Percentiles rank a stretch among this genome's conserved stretches.
These are phyloP conservation scores for Bubo scandiacus DNA, from an alignment of 2,113 vertebrate species.

Conservation along the genomic window DNA sequence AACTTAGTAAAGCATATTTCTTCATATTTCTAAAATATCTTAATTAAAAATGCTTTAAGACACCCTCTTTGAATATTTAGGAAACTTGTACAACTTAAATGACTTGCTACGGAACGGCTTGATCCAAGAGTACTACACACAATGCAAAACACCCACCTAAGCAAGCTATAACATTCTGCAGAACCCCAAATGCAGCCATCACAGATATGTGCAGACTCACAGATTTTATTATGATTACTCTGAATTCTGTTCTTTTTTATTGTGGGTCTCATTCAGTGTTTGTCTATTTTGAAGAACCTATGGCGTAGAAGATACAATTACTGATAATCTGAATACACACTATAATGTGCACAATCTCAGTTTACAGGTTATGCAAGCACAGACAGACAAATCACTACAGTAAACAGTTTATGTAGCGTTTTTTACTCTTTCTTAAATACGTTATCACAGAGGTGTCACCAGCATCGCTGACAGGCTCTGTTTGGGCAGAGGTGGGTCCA, in stretches of 20 bases:
- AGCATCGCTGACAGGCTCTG: background rate
- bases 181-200: background rate
- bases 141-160: background rate
- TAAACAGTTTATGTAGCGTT: background rate
- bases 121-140: background rate
- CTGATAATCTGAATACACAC: background rate
- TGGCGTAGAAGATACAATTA: background rate
- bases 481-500: accelerated
- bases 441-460: background rate
- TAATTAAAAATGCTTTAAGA: background rate
- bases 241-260: background rate
- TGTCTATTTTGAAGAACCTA: background rate
- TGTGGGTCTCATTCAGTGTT: background rate
- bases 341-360: background rate
- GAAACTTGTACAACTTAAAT: background rate
- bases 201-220: background rate
- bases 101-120: background rate
- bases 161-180: background rate
- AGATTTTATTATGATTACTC: background rate
- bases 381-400: background rate
- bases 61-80: background rate
- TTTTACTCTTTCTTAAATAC: background rate
- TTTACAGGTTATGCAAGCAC: background rate
- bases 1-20: background rate
- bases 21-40: background rate